phyloP scores from a whole-genome alignment of 2,113 vertebrate genomes.

The Rhinolophus sinicus region DNA sequence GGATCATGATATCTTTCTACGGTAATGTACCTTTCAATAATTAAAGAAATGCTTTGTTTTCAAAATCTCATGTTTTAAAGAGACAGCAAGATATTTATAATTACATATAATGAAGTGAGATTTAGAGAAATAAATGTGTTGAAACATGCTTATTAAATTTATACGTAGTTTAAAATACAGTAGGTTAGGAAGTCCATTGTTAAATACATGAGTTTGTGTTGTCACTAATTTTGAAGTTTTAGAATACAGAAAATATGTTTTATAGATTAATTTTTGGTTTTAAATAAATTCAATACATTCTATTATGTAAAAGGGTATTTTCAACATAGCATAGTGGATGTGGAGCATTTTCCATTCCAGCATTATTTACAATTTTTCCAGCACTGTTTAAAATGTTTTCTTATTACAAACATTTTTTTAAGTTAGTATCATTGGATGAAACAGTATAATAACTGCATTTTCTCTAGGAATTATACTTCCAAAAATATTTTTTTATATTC shows the following conservation, averaged over 20 bases:
- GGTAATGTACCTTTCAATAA: background rate
- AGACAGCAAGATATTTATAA: background rate
- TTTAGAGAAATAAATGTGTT: background rate
- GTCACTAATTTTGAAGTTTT: background rate
- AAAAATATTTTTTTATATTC: constrained; percentile 9
- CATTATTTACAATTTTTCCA: background rate
- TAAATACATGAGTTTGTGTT: background rate
- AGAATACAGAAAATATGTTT: constrained; percentile 12
- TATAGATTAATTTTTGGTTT: background rate
- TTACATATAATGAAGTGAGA: background rate
- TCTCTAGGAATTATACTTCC: constrained; percentile 5
- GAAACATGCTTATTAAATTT: background rate
- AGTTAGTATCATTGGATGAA: constrained; percentile 53
- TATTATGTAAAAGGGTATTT: constrained; percentile 54
- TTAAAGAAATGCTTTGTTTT: background rate
- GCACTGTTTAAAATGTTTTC: constrained; percentile 56
- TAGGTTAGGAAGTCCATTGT: background rate
- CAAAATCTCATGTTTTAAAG: constrained; percentile 3
- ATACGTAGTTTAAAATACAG: background rate
- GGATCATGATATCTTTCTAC: background rate
- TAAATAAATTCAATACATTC: constrained; percentile 56
- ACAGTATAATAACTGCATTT: background rate
- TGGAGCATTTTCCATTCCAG: constrained; percentile 49
- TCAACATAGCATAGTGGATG: constrained; percentile 17
- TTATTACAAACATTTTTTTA: constrained; percentile 37